Evolutionary conservation across 2,113 vertebrate genomes (phyloP).

Genomic region (Halichoerus grypus): DNA sequence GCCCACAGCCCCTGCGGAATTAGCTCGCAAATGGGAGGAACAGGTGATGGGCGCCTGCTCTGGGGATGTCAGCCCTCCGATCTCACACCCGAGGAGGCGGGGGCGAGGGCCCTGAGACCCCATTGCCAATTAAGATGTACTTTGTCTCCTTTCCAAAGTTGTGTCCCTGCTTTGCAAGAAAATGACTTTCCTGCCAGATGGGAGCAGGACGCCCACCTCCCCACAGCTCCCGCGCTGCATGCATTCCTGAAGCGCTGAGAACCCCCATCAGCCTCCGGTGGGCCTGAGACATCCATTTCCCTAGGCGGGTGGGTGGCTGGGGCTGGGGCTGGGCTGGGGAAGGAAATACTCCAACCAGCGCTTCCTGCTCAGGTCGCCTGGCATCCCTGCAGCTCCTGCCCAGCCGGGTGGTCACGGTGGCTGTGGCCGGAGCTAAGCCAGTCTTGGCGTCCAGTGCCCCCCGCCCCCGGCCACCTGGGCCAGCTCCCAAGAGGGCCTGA

Average conservation of each 20-base stretch:
- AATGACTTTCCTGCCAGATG: conserved; percentile 40
- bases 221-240: background rate
- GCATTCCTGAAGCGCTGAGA: background rate
- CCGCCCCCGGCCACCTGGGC: background rate
- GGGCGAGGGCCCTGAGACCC: background rate
- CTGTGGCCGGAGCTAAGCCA: background rate
- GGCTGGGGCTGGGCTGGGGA: background rate
- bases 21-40: conserved; percentile 73
- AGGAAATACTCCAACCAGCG: conserved; percentile 61
- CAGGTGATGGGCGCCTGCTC: conserved; percentile 79
- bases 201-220: conserved; percentile 57
- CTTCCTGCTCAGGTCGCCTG: conserved; percentile 62
- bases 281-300: conserved; percentile 52
- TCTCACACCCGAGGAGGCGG: conserved; percentile 37
- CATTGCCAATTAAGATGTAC: conserved; percentile 25
- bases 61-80: background rate
- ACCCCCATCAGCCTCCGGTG: background rate
- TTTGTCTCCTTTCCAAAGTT: conserved; percentile 51
- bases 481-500: background rate
- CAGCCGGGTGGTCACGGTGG: background rate
- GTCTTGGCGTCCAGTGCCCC: too few species aligned
- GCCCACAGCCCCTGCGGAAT: conserved; percentile 79
- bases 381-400: background rate
- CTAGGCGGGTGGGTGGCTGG: background rate
- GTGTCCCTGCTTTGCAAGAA: background rate